phyloP scores from a whole-genome alignment of 2,113 vertebrate species.

The Ictalurus furcatus region DNA sequence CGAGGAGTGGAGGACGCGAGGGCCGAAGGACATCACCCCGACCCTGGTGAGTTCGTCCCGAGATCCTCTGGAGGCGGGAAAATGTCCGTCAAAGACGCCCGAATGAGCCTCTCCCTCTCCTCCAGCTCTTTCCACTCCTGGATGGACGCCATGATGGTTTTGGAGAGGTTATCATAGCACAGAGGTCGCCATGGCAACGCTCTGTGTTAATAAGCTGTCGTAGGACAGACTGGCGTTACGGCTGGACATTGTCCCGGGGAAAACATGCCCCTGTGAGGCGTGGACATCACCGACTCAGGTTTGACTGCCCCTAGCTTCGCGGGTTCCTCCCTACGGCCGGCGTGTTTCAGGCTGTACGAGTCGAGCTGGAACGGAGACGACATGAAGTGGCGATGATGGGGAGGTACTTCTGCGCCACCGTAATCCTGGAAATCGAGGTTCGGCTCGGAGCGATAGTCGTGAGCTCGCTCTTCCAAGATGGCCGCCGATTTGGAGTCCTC shows the following conservation, averaged over 20 bases:
- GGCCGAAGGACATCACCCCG: slow-evolving; percentile 75
- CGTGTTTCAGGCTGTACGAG: slow-evolving; percentile 86
- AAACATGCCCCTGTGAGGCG: slow-evolving; percentile 86
- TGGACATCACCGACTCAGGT: slow-evolving; percentile 77
- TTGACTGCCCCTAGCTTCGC: slow-evolving; percentile 78
- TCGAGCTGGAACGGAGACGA: slow-evolving; percentile 92
- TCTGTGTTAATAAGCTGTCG: slow-evolving; percentile 90
- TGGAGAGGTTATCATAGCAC: slow-evolving; percentile 94
- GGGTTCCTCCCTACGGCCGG: slow-evolving; percentile 78
- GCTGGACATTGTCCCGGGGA: slow-evolving; percentile 87
- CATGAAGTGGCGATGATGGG: slow-evolving; percentile 86
- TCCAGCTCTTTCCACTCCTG: slow-evolving; percentile 96
- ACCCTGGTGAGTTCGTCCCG: slow-evolving; percentile 87
- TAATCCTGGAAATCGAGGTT: slow-evolving; percentile 92
- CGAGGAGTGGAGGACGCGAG: slow-evolving; percentile 82
- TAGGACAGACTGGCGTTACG: slow-evolving; percentile 95
- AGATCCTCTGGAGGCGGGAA: slow-evolving; percentile 71
- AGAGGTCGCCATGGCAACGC: slow-evolving; percentile 65
- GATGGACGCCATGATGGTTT: slow-evolving; percentile 99
- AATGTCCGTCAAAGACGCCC: slow-evolving; percentile 79
- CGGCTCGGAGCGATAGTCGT: slow-evolving; percentile 93
- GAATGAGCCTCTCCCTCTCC: slow-evolving; percentile 91
- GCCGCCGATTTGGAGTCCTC: slow-evolving; percentile 77
- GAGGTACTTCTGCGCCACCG: slow-evolving; percentile 67
- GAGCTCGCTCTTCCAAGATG: slow-evolving; percentile 84